These are phyloP conservation scores for Amazonetta brasiliensis DNA, from an alignment of 2,797 vertebrate species.

Conservation along the genomic window DNA sequence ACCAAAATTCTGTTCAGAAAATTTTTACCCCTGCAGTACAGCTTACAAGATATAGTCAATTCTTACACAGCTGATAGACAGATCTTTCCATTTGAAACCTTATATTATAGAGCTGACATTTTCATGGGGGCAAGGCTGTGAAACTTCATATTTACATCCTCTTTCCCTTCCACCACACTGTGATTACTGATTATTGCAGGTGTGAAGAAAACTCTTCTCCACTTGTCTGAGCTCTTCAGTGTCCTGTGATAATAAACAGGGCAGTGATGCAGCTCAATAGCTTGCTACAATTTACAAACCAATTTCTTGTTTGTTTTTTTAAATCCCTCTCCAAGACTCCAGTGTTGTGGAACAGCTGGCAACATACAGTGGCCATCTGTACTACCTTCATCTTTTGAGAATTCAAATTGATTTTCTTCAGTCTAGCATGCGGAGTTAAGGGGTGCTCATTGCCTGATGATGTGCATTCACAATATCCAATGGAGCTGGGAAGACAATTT, in stretches of 20 bases:
- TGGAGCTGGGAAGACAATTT: background rate
- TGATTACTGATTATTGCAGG: background rate
- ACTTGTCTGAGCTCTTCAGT: background rate
- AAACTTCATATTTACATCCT: background rate
- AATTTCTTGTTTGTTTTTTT: constrained; percentile 19
- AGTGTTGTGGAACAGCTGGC: background rate
- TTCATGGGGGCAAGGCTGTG: background rate
- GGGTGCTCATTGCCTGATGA: background rate
- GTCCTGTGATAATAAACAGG: background rate
- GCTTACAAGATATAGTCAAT: background rate
- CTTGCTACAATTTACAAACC: background rate
- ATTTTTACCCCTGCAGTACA: background rate
- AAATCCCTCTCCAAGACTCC: background rate
- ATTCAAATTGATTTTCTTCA: background rate
- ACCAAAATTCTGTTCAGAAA: background rate
- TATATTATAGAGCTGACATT: background rate
- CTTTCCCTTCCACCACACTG: background rate
- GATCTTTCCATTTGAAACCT: background rate
- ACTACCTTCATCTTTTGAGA: background rate
- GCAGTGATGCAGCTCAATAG: background rate
- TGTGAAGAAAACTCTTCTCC: background rate
- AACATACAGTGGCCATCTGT: background rate
- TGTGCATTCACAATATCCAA: background rate
- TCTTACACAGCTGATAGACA: background rate
- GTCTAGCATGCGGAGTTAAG: background rate